Evolutionary conservation across 1,140 invertebrate genomes (phyloP), one percentile per base, ranked within the genome.

Genomic region (Geopemphigus sp.): DNA sequence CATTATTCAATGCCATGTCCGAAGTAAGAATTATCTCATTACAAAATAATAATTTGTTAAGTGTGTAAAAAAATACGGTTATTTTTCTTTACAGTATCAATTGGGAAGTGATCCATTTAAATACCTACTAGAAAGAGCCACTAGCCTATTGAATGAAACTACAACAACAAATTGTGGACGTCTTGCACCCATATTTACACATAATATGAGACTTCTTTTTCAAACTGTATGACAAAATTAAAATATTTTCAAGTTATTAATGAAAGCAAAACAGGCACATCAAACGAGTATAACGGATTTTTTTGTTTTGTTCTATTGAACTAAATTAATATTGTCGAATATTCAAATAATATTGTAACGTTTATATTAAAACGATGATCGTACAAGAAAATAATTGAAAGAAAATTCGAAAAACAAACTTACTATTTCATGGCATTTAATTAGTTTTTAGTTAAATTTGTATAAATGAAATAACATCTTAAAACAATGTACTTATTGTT

Each of bases 1-100:
- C 91, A 54, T 88, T 95, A 47, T 95, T 92, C 84, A 84, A 86
- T 82, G 88, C 91, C 4, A 90, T 95, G 86, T 88, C 91, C 85
- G 88, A 91, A 82, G 90, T 88, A 84, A 82, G 63, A 1, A 6
- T 29, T 50, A 1, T 0, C 24, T 19, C 12, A 19, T 81, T 29
- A 68, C 5, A 29, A 54, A 72, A 54, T 54, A 29, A 19, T 80
- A 10, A 11, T 81, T 72, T 72, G 11, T 29, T 81, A 10, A n/a
- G n/a, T n/a, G n/a, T n/a, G n/a, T n/a, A n/a, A n/a, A n/a, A n/a
- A n/a, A n/a, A n/a, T n/a, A n/a, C n/a, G n/a, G n/a, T n/a, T n/a
- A n/a, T n/a, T n/a, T n/a, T n/a, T n/a, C n/a, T n/a, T 72, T 72
- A 72, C 17, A 72, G 68, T 72, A 72, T 72, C 68, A 72, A 54